A percentile compares a stretch with the other conserved stretches of the same genome.
Evolutionary conservation across 2,888 invertebrate species (phyloP).

Genomic region (Oligia strigilis): DNA sequence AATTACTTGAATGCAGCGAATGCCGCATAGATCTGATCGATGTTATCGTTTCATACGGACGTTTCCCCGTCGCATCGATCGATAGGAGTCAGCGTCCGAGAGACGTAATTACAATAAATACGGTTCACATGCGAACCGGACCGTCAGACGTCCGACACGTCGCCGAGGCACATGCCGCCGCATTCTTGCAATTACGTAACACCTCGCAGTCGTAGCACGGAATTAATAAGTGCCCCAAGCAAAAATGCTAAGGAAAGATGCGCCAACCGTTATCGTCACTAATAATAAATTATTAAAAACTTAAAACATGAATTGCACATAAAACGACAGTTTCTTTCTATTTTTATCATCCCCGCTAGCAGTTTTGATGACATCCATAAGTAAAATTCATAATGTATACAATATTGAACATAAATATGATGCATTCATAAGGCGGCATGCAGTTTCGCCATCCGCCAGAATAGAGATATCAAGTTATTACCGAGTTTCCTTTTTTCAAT

Average conservation of each 20-base stretch:
- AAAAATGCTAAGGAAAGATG: slow-evolving; percentile 49
- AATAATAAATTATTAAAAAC: slow-evolving; percentile 42
- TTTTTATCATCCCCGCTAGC: slow-evolving; percentile 4
- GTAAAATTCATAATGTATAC: slow-evolving; percentile 22
- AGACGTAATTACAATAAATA: slow-evolving; percentile 88
- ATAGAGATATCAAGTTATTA: slow-evolving; percentile 34
- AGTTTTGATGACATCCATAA: slow-evolving; percentile 18
- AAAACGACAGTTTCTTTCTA: neutral
- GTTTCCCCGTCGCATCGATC: slow-evolving; percentile 75
- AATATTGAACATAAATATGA: slow-evolving; percentile 21
- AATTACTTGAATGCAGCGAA: slow-evolving; percentile 54
- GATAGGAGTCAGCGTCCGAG: slow-evolving; percentile 77
- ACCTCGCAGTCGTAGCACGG: slow-evolving; percentile 67
- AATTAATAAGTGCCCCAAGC: slow-evolving; percentile 64
- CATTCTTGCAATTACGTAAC: slow-evolving; percentile 84
- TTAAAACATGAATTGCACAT: slow-evolving; percentile 9
- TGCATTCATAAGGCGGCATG: slow-evolving; percentile 12
- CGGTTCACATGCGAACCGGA: slow-evolving; percentile 84
- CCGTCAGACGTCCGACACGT: slow-evolving; percentile 71
- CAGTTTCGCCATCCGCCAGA: slow-evolving; percentile 10
- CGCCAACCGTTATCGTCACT: slow-evolving; percentile 44
- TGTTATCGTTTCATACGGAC: slow-evolving; percentile 74
- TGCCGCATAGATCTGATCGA: slow-evolving; percentile 75
- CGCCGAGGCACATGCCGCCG: slow-evolving; percentile 74
- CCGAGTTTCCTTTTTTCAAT: slow-evolving; percentile 17